Evolutionary conservation across 1,140 invertebrate species (phyloP).

Genomic region (Wiebesia pumilae): DNA sequence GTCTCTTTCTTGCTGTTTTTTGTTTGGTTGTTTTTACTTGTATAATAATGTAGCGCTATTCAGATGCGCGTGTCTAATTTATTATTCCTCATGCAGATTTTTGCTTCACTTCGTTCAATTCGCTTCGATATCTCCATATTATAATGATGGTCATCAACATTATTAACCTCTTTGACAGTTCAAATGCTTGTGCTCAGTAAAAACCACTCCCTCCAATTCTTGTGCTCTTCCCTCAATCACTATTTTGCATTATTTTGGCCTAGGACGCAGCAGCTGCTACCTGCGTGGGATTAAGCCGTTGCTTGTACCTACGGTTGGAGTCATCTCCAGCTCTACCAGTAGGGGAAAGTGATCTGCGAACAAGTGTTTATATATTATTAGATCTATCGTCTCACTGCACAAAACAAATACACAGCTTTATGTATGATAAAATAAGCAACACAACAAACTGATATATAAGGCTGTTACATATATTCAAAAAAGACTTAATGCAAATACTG

Average conservation of each 20-base stretch:
- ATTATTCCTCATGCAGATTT: neutral
- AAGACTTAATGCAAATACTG: too few relatives aligned
- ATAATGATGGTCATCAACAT: conserved; percentile 35
- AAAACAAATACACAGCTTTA: too few relatives aligned
- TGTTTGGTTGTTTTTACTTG: neutral
- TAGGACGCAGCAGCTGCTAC: conserved; percentile 73
- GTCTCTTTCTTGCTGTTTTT: conserved; percentile 7
- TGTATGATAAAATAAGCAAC: too few relatives aligned
- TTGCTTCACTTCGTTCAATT: neutral
- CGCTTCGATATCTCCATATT: conserved; percentile 2
- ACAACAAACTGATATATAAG: too few relatives aligned
- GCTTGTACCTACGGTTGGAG: conserved; percentile 75
- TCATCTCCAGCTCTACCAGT: conserved; percentile 94
- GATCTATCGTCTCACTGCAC: too few relatives aligned
- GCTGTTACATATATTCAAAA: too few relatives aligned
- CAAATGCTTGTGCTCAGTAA: conserved; percentile 14
- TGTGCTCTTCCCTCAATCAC: conserved; percentile 60
- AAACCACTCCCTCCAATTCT: conserved; percentile 31
- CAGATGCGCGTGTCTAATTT: conserved; percentile 1
- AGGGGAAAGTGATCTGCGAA: conserved; percentile 95
- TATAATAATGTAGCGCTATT: neutral
- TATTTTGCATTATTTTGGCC: conserved; percentile 68
- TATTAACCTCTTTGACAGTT: conserved; percentile 35
- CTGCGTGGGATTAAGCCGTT: conserved; percentile 74
- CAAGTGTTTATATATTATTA: neutral